A percentile compares a stretch with the other conserved stretches of the same genome.
phyloP scores from a whole-genome alignment of 2,113 vertebrate species.

The Tachysurus fulvidraco region DNA sequence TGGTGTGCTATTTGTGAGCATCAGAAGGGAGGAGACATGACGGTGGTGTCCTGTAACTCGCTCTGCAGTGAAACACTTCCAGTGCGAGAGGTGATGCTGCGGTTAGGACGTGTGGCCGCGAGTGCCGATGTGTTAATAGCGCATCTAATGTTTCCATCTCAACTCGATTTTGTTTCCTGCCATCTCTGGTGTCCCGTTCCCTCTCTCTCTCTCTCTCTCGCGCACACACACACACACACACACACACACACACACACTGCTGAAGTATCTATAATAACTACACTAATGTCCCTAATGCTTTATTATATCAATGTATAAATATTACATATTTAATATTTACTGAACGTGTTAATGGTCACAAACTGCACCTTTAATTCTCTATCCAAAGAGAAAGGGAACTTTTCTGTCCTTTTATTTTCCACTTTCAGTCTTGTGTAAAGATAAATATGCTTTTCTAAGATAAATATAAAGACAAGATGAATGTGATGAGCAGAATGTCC shows the following conservation, averaged over 20 bases:
- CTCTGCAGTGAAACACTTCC: slow-evolving; percentile 47
- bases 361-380: not conserved
- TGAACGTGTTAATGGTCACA: not conserved
- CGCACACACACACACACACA: slow-evolving; percentile 5
- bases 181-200: not conserved
- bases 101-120: not conserved
- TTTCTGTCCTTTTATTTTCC: no score
- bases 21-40: slow-evolving; percentile 5
- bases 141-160: slow-evolving; percentile 26
- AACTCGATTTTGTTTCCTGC: not conserved
- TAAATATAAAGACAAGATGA: not conserved
- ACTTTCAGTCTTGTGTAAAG: not conserved
- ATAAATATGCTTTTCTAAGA: not conserved
- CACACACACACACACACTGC: not conserved
- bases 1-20: slow-evolving; percentile 40
- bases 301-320: not conserved
- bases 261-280: not conserved
- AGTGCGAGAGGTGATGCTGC: slow-evolving; percentile 34
- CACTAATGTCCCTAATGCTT: not conserved
- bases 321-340: not conserved
- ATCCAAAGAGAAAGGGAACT: not conserved
- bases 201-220: not conserved
- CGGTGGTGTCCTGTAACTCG: slow-evolving; percentile 34
- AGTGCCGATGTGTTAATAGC: slow-evolving; percentile 20
- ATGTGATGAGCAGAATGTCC: not conserved